Evolutionary conservation across 2,888 invertebrate genomes (phyloP), one percentile per base, ranked within the genome.

Genomic region (Nysson spinosus): DNA sequence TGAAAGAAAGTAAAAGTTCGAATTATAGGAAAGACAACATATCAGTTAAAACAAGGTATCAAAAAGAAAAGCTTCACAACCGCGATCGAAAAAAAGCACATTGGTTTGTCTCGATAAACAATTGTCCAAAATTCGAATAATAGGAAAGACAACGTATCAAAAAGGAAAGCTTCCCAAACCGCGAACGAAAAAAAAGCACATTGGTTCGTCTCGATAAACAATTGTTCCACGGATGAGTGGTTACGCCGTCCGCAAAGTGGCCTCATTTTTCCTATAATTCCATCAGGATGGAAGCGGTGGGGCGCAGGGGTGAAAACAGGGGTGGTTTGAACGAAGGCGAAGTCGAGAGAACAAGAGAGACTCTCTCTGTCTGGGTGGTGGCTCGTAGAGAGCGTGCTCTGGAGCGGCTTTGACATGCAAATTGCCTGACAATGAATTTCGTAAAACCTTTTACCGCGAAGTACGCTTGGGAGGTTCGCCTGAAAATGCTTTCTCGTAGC

Each of bases 401-500:
- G 70, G 72, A 65, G 57, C 63, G 72, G 80, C 85, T 85, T 84
- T 85, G 86, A 85, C 81, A 85, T 84, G 85, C 80, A 84, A 85
- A 85, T 84, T 83, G 81, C 72, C 81, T 79, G 85, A 85, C 85
- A 85, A 85, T 85, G 85, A 85, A 85, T 85, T 85, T 85, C 81
- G 81, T 81, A 85, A 85, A 85, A 85, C 85, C 85, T 85, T 85
- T 85, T 85, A 85, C 82, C 81, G 78, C 75, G 74, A 74, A 82
- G 78, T 75, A 79, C 79, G 81, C 78, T 56, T 39, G 74, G 76
- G 72, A 75, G 75, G 64, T 63, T 50, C 64, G 64, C 60, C 61
- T 60, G 57, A 54, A 60, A 61, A 69, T 50, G 67, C 50, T 50
- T 54, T 52, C 52, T 46, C 34, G 54, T 24, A 22, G 26, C 26